Percentiles rank a stretch among this genome's conserved stretches.
Conservation (phyloP, 2,888 invertebrate genomes). For the Oxyteleia sp. region DNA sequence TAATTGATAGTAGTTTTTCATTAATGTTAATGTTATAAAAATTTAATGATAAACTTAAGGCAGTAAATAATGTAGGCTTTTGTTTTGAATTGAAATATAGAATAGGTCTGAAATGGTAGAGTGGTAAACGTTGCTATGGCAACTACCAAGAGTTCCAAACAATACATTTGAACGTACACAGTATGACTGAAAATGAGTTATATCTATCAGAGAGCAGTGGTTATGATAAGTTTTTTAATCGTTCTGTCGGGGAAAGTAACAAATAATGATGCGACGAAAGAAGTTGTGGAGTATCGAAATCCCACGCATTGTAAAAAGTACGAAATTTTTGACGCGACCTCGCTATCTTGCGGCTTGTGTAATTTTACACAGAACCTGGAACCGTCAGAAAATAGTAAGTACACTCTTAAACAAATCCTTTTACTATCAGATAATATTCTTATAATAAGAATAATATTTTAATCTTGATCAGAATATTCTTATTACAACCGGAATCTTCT, state of each 20-base stretch:
- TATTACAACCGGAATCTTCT: no score
- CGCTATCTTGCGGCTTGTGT: slow-evolving; percentile 88
- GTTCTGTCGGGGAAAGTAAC: slow-evolving; percentile 19
- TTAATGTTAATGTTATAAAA: no score
- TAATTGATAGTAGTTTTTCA: no score
- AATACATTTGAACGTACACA: slow-evolving; percentile 9
- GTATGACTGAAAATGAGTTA: slow-evolving; percentile 36
- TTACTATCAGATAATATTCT: no score
- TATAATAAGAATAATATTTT: no score
- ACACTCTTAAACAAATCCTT: background rate
- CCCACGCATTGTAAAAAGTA: slow-evolving; percentile 86
- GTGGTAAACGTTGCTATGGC: slow-evolving; percentile 1
- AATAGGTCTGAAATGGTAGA: background rate
- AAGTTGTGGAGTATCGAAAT: slow-evolving; percentile 75
- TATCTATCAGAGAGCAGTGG: slow-evolving; percentile 5
- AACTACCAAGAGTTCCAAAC: slow-evolving; percentile 20
- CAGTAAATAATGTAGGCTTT: no score
- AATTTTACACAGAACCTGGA: slow-evolving; percentile 85
- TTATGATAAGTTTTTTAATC: slow-evolving; percentile 11
- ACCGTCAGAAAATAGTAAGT: slow-evolving; percentile 86
- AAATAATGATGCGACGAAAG: slow-evolving; percentile 71
- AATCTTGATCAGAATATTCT: no score
- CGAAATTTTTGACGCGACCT: slow-evolving; percentile 88
- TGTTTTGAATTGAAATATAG: no score
- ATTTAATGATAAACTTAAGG: no score